Conservation (phyloP, 2,888 invertebrate species). For the Muscina levida region DNA sequence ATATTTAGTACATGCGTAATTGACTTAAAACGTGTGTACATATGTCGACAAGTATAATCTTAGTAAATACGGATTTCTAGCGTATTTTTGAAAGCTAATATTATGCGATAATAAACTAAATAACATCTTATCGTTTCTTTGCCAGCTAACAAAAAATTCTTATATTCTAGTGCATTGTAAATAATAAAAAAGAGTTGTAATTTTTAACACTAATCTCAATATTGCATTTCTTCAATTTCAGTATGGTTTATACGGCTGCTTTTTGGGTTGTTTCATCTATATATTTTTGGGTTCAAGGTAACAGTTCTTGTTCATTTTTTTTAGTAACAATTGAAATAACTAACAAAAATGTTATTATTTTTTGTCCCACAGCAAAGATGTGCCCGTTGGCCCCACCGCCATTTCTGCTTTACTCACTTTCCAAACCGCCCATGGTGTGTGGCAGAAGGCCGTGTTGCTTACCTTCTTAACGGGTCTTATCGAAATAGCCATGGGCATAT, state of each 20-base stretch:
- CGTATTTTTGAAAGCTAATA: too few relatives aligned
- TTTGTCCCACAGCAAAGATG: conserved; percentile 86
- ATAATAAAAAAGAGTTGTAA: too few relatives aligned
- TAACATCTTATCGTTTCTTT: too few relatives aligned
- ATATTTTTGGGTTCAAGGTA: conserved; percentile 67
- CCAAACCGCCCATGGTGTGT: conserved; percentile 85
- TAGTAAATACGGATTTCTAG: too few relatives aligned
- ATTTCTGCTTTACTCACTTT: conserved; percentile 93
- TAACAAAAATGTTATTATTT: conserved; percentile 86
- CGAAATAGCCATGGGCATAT: conserved; percentile 89
- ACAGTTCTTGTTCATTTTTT: not conserved
- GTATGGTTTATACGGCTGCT: conserved; percentile 96
- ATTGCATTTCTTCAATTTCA: conserved; percentile 80
- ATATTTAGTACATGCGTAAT: too few relatives aligned
- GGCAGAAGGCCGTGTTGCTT: conserved; percentile 86
- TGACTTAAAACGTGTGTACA: too few relatives aligned
- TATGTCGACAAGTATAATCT: too few relatives aligned
- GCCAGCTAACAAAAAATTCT: too few relatives aligned
- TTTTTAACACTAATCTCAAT: too few relatives aligned
- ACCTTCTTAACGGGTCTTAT: conserved; percentile 88
- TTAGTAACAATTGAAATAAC: not conserved
- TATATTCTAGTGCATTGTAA: too few relatives aligned
- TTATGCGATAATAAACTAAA: too few relatives aligned
- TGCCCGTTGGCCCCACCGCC: conserved; percentile 96
- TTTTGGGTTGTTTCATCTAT: conserved; percentile 89